Evolutionary conservation across 1,140 invertebrate species (phyloP), one percentile per base, ranked within the genome.

Genomic region (Solen grandis): DNA sequence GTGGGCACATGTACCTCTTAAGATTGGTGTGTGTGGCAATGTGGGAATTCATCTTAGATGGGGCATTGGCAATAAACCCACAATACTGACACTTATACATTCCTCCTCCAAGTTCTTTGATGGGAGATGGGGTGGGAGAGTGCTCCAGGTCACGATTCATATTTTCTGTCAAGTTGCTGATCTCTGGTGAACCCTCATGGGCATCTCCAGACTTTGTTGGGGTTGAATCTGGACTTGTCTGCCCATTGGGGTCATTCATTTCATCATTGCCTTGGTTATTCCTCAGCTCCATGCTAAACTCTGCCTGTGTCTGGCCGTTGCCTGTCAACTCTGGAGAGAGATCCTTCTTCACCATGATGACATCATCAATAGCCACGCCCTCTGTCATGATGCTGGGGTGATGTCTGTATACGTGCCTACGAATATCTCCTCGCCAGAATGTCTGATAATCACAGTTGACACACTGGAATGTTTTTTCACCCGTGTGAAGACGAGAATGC

Each of bases 361-460:
- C 85, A 74, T 79, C 82, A 41, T 87, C 80, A 35, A 85, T 31
- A 13, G 73, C 50, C 0, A 80, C 68, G 3, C 80, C 87, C 35
- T 82, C 81, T 0, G 65, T 63, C 59, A 89, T 84, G 8, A 86
- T 65, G 27, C 80, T 82, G 29, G 85, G 84, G 88, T 93, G 92
- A 85, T 93, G 87, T 35, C 91, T 91, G 69, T 92, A 90, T 55
- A 93, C 82, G 70, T 93, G 93, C 8, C 92, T 84, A 33, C 91
- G 88, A 25, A 93, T 90, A 54, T 93, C 93, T 5, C 92, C 92
- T 79, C 93, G 93, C 91, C 93, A 92, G 69, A 89, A 86, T 0
- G 90, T 90, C 41, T 90, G 88, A 76, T 92, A 92, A 2, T 86
- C 76, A 82, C 92, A 92, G 62, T 89, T 82, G 5, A 83, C 81